Evolutionary conservation across 2,113 vertebrate genomes (phyloP).

Genomic region (Halcyon senegalensis): DNA sequence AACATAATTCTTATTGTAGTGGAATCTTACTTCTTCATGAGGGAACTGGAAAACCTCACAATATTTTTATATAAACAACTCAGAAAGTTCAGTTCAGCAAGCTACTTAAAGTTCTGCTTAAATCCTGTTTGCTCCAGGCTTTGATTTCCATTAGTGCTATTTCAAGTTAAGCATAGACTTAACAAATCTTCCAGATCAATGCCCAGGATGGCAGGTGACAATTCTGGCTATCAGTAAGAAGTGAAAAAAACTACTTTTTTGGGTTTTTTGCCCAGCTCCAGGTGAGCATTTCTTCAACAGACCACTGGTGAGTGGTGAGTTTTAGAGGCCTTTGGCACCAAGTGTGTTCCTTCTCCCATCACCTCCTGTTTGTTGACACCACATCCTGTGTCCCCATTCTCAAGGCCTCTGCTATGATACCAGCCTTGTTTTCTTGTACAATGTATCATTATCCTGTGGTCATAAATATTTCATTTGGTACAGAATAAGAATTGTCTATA

Average conservation of each 20-base stretch:
- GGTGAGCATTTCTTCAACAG: not conserved
- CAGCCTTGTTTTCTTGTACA: not conserved
- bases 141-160: not conserved
- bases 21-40: not conserved
- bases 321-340: not conserved
- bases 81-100: not conserved
- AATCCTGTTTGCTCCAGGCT: not conserved
- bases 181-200: not conserved
- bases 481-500: not conserved
- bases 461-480: not conserved
- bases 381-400: fast-evolving
- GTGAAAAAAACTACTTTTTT: not conserved
- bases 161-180: not conserved
- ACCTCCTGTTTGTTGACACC: not conserved
- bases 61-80: not conserved
- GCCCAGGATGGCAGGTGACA: not conserved
- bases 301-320: not conserved
- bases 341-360: not conserved
- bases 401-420: not conserved
- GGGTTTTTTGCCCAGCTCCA: not conserved
- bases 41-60: not conserved
- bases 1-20: not conserved
- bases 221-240: not conserved
- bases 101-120: not conserved
- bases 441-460: not conserved